These are phyloP conservation scores for Meta bourneti DNA, from an alignment of 2,888 invertebrate species.

Conservation along the genomic window DNA sequence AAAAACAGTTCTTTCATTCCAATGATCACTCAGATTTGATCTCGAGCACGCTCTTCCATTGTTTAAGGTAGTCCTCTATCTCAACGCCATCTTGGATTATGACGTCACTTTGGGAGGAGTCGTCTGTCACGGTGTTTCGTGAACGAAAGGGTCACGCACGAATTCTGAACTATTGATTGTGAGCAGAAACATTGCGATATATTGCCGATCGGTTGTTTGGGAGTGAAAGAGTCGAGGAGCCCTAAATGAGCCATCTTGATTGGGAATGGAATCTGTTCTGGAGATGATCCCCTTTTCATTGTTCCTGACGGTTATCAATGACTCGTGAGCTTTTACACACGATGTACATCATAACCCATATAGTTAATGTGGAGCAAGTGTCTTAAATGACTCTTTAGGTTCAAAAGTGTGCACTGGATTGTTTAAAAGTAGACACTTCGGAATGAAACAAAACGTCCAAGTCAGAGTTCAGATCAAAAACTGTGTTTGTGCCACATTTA, in stretches of 20 bases:
- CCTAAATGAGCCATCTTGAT: conserved; percentile 66
- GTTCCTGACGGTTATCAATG: conserved; percentile 50
- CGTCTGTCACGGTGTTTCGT: conserved; percentile 68
- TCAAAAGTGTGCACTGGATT: conserved; percentile 21
- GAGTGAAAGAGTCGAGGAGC: conserved; percentile 20
- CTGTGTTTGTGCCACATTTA: conserved; percentile 3
- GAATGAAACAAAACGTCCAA: conserved; percentile 11
- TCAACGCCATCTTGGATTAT: conserved; percentile 56
- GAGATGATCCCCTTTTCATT: conserved; percentile 45
- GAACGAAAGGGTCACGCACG: conserved; percentile 54
- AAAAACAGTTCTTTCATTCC: conserved; percentile 67
- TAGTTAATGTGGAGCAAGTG: conserved; percentile 54
- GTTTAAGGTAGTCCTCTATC: conserved; percentile 29
- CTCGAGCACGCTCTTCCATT: conserved; percentile 65
- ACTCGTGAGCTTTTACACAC: conserved; percentile 47
- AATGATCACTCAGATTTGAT: conserved; percentile 68
- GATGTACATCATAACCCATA: conserved; percentile 44
- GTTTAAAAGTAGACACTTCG: not conserved
- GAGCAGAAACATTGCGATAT: conserved; percentile 48
- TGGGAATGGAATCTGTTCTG: conserved; percentile 29
- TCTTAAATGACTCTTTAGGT: conserved; percentile 21
- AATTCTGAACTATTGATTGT: conserved; percentile 49
- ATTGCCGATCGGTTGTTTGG: conserved; percentile 63
- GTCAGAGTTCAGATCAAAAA: conserved; percentile 31
- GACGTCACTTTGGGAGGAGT: conserved; percentile 72